phyloP scores from a whole-genome alignment of 1,140 invertebrate genomes.

The Lepidurus apus region DNA sequence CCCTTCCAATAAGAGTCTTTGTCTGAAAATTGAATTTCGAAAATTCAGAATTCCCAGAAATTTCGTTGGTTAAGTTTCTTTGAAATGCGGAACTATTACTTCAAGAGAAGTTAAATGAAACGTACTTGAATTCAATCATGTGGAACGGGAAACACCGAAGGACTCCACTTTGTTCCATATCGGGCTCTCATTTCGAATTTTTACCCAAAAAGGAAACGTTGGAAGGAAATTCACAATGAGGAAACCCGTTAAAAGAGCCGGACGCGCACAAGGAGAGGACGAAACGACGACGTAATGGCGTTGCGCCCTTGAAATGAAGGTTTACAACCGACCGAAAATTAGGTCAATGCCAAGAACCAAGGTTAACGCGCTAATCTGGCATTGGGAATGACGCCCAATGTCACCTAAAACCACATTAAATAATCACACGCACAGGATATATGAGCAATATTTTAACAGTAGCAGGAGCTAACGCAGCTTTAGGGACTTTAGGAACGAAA shows the following conservation, averaged over 20 bases:
- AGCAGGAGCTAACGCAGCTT: neutral
- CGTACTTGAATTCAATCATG: too few species aligned
- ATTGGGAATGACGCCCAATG: slow-evolving; percentile 18
- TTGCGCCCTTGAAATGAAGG: slow-evolving; percentile 18
- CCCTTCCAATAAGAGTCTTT: too few species aligned
- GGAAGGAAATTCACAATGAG: slow-evolving; percentile 19
- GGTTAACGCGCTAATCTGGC: slow-evolving; percentile 20
- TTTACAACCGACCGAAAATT: slow-evolving; percentile 13
- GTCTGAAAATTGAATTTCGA: too few species aligned
- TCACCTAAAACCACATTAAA: neutral
- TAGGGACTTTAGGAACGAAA: neutral
- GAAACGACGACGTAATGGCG: neutral
- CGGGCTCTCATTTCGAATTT: neutral
- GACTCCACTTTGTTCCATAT: neutral
- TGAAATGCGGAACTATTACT: too few species aligned
- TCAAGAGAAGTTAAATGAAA: too few species aligned
- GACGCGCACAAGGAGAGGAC: neutral
- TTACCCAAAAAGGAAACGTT: slow-evolving; percentile 14
- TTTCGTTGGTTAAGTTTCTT: too few species aligned
- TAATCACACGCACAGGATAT: too few species aligned
- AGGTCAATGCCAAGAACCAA: slow-evolving; percentile 21
- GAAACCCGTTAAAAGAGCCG: slow-evolving; percentile 21
- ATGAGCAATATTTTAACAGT: neutral
- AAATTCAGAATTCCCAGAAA: too few species aligned
- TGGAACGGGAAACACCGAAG: too few species aligned